These are phyloP conservation scores for Toxotes jaculatrix DNA, from an alignment of 2,113 vertebrate genomes.

Conservation along the genomic window DNA sequence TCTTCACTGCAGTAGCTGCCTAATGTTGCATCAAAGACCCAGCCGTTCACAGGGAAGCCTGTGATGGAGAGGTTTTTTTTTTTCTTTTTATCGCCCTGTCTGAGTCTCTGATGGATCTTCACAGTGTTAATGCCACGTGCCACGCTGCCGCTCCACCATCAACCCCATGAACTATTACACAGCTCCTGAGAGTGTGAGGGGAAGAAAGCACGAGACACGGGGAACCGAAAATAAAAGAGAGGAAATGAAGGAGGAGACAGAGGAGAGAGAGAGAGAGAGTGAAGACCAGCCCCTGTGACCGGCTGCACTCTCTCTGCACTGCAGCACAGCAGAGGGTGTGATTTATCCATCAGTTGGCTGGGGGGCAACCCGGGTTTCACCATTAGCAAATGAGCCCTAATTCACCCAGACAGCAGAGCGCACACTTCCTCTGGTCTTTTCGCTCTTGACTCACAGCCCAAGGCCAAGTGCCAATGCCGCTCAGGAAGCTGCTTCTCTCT, in stretches of 20 bases:
- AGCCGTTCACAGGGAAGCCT: slow-evolving; percentile 37
- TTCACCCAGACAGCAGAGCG: slow-evolving; percentile 59
- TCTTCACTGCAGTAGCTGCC: slow-evolving; percentile 60
- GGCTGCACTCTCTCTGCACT: slow-evolving; percentile 43
- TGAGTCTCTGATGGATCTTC: slow-evolving; percentile 46
- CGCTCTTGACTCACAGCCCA: slow-evolving; percentile 2
- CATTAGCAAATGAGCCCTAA: slow-evolving; percentile 80
- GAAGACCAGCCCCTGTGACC: slow-evolving; percentile 1
- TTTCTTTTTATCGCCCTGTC: slow-evolving; percentile 22
- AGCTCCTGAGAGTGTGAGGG: slow-evolving; percentile 15
- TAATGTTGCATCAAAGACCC: slow-evolving; percentile 67
- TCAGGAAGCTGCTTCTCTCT: slow-evolving; percentile 15
- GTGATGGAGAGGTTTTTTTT: slow-evolving; percentile 33
- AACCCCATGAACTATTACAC: slow-evolving; percentile 24
- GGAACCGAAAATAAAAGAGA: slow-evolving; percentile 17
- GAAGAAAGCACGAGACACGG: neutral
- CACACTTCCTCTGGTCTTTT: slow-evolving; percentile 17
- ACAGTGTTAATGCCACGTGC: slow-evolving; percentile 5
- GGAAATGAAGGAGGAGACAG: neutral
- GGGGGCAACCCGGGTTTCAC: slow-evolving; percentile 7
- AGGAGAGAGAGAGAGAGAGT: neutral
- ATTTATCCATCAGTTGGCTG: slow-evolving; percentile 61
- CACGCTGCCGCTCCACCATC: slow-evolving; percentile 34
- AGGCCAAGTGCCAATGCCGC: neutral
- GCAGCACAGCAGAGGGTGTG: slow-evolving; percentile 48